Evolutionary conservation across 1,140 invertebrate genomes (phyloP).

Genomic region (Nasonia giraulti): DNA sequence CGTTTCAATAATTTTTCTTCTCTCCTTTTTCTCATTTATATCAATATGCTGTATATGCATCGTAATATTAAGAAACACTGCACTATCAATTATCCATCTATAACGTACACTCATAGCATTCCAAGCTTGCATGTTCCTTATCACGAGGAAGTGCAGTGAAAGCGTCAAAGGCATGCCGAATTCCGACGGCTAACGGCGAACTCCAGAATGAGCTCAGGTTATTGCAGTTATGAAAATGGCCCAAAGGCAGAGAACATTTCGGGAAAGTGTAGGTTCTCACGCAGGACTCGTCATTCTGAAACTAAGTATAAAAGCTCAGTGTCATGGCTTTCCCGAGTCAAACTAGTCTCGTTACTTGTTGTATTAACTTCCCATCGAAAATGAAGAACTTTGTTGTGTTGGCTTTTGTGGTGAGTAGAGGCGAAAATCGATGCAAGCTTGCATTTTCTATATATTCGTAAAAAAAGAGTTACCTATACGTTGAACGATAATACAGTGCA

Average conservation of each 20-base stretch:
- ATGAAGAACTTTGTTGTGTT: conserved; percentile 27
- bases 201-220: neutral
- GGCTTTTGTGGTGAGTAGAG: conserved; percentile 42
- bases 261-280: conserved; percentile 11
- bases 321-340: neutral
- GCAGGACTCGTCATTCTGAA: neutral
- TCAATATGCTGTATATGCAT: too few relatives aligned
- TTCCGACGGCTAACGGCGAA: neutral
- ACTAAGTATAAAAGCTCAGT: conserved; percentile 32
- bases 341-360: neutral
- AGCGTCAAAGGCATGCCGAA: conserved; percentile 28
- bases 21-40: too few relatives aligned
- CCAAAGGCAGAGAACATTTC: conserved; percentile 7
- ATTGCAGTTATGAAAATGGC: conserved; percentile 25
- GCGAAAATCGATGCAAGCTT: neutral
- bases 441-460: neutral
- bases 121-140: neutral
- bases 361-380: neutral
- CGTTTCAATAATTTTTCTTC: too few relatives aligned
- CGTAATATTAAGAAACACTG: too few relatives aligned
- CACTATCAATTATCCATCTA: neutral
- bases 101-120: neutral
- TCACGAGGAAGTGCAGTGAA: conserved; percentile 20
- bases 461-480: neutral
- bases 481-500: too few relatives aligned